These are phyloP conservation scores for Gambelia wislizenii DNA, from an alignment of 2,797 vertebrate genomes.

Conservation along the genomic window DNA sequence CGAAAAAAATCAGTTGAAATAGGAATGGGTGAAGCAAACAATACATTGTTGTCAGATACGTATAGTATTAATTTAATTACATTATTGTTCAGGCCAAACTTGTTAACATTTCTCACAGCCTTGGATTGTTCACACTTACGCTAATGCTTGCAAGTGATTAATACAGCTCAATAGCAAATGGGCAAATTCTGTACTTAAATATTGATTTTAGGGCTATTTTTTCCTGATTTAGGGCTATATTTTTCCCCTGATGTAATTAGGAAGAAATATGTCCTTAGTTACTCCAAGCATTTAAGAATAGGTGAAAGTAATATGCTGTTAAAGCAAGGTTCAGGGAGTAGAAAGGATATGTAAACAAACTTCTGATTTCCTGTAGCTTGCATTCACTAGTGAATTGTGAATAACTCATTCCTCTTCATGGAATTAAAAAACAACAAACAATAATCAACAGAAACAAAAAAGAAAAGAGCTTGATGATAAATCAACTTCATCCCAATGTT, in stretches of 20 bases:
- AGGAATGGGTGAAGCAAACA: background rate
- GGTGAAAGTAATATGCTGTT: background rate
- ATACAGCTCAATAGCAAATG: background rate
- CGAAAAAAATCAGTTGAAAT: background rate
- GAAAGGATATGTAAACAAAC: background rate
- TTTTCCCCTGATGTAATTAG: background rate
- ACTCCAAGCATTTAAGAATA: background rate
- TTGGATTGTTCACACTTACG: background rate
- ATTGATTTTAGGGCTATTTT: background rate
- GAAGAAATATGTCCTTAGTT: background rate
- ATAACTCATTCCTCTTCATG: background rate
- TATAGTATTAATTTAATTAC: background rate
- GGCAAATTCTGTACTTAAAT: background rate
- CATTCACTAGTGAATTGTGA: constrained; percentile 18
- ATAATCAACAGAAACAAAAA: constrained; percentile 15
- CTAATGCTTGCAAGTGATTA: constrained; percentile 7
- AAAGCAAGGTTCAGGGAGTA: background rate
- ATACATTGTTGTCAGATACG: background rate
- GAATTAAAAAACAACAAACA: background rate
- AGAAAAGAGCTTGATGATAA: background rate
- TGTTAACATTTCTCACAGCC: background rate
- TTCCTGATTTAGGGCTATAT: background rate
- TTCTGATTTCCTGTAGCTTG: background rate
- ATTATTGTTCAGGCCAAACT: background rate
- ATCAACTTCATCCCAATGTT: background rate